Evolutionary conservation across 2,113 vertebrate species (phyloP).

Genomic region (Anas platyrhynchos): DNA sequence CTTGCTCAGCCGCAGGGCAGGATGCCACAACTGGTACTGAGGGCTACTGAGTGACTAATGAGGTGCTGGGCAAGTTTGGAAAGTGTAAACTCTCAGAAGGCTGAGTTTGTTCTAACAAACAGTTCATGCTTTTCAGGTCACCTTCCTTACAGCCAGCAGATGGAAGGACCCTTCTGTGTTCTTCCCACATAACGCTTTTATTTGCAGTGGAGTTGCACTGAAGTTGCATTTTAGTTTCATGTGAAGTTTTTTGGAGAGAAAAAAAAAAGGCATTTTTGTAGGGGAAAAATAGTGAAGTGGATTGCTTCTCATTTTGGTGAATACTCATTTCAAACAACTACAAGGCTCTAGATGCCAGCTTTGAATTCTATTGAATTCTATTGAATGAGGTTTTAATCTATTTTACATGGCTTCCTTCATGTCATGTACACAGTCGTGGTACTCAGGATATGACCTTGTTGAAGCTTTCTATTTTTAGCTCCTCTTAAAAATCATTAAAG

Average conservation of each 20-base stretch:
- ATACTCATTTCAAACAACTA: not conserved
- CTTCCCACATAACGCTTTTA: not conserved
- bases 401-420: not conserved
- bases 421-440: not conserved
- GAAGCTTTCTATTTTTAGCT: not conserved
- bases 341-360: not conserved
- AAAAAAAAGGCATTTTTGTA: not conserved
- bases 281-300: not conserved
- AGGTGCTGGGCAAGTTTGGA: no score
- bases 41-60: not conserved
- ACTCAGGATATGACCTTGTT: not conserved
- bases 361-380: slow-evolving; percentile 15
- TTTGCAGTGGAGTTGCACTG: not conserved
- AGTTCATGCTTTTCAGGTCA: not conserved
- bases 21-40: not conserved
- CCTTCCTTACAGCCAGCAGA: not conserved
- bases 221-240: not conserved
- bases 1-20: not conserved
- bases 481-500: not conserved
- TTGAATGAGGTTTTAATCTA: not conserved
- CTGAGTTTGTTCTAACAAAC: not conserved
- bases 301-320: not conserved
- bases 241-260: not conserved
- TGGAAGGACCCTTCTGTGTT: not conserved
- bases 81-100: not conserved